Evolutionary conservation across 2,888 invertebrate genomes (phyloP).

Genomic region (Nemapogon koenigi): DNA sequence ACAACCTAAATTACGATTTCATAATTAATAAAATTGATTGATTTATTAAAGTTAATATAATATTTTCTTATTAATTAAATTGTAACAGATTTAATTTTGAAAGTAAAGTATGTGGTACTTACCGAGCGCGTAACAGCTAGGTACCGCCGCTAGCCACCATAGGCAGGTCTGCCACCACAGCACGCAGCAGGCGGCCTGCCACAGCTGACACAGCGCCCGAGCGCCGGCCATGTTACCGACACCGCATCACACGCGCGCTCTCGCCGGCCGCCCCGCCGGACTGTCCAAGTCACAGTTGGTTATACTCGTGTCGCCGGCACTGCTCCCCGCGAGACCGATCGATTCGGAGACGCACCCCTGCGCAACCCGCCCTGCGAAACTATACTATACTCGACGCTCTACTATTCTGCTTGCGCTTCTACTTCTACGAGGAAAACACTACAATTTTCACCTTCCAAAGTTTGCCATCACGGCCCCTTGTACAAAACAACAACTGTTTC

Average conservation of each 20-base stretch:
- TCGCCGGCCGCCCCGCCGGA: conserved; percentile 64
- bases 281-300: conserved; percentile 39
- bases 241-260: conserved; percentile 63
- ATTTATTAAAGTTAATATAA: no score
- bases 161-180: conserved; percentile 62
- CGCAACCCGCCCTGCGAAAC: conserved; percentile 5
- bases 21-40: no score
- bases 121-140: conserved; percentile 62
- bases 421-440: no score
- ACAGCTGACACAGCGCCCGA: no score
- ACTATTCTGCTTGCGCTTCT: no score
- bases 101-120: conserved; percentile 28
- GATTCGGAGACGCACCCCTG: conserved; percentile 25
- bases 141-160: conserved; percentile 65
- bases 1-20: no score
- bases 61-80: no score
- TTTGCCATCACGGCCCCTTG: no score
- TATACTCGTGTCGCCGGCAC: conserved; percentile 34
- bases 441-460: no score
- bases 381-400: no score
- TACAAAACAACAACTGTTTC: no score
- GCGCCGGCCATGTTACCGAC: conserved; percentile 63
- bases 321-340: conserved; percentile 29
- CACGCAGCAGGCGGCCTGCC: conserved; percentile 60
- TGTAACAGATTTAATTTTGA: not conserved